Percentiles rank a stretch among this genome's conserved stretches.
Evolutionary conservation across 1,140 invertebrate genomes (phyloP).

Genomic region (Odontomachus brunneus): DNA sequence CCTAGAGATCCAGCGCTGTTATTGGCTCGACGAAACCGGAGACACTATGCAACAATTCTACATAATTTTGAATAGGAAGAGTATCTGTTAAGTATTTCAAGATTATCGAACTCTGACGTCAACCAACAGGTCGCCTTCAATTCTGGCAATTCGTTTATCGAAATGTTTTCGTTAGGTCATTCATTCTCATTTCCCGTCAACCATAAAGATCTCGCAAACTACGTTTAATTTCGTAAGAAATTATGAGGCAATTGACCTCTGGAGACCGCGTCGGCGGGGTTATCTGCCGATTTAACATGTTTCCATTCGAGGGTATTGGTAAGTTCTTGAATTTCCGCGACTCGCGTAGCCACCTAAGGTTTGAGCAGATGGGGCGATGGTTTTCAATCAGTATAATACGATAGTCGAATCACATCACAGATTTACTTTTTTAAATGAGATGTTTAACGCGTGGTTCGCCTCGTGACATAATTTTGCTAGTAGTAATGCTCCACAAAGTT

Average conservation of each 20-base stretch:
- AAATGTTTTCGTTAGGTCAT: neutral
- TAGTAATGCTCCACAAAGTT: constrained; percentile 11
- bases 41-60: neutral
- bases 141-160: neutral
- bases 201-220: neutral
- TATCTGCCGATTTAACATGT: constrained; percentile 52
- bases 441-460: neutral
- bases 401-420: constrained; percentile 76
- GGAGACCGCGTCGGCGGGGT: constrained; percentile 9
- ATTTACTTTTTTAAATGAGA: neutral
- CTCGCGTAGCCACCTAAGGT: constrained; percentile 63
- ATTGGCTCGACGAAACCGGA: neutral
- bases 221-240: neutral
- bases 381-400: constrained; percentile 76
- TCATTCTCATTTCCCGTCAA: neutral
- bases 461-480: neutral
- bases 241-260: neutral
- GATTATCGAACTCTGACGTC: neutral
- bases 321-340: constrained; percentile 73
- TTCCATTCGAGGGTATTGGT: constrained; percentile 61
- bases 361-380: constrained; percentile 61
- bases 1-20: neutral
- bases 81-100: neutral
- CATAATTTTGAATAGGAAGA: neutral
- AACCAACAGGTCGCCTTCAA: neutral